A percentile compares a stretch with the other conserved stretches of the same genome.
phyloP scores from a whole-genome alignment of 2,113 vertebrate genomes.

The Ageneiosus marmoratus region DNA sequence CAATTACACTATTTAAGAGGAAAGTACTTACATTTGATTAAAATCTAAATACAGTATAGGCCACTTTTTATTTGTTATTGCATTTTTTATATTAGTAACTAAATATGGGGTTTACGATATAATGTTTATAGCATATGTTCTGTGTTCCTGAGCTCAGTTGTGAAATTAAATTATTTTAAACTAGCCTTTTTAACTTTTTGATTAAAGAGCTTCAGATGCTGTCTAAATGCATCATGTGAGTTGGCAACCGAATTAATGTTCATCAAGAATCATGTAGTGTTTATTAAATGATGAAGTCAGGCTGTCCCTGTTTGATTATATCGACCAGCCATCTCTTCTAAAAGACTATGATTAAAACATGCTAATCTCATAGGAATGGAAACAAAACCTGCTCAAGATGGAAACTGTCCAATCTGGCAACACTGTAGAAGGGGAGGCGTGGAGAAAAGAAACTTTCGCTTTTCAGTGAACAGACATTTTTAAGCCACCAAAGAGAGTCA shows the following conservation, averaged over 20 bases:
- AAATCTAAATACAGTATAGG: background rate
- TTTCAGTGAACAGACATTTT: conserved; percentile 73
- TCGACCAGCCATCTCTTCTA: background rate
- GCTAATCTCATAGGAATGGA: background rate
- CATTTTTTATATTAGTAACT: background rate
- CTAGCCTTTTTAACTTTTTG: background rate
- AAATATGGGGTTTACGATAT: background rate
- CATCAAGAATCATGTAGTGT: background rate
- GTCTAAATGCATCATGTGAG: background rate
- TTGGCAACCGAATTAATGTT: background rate
- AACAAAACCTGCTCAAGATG: background rate
- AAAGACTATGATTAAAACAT: background rate
- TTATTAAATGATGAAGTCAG: background rate
- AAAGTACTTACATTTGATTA: background rate
- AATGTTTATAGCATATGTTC: background rate
- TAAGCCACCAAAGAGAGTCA: conserved; percentile 65
- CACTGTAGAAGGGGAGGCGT: background rate
- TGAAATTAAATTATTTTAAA: too few relatives aligned
- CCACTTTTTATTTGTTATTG: background rate
- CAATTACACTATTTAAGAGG: background rate
- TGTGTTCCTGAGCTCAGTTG: background rate
- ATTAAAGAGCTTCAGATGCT: background rate
- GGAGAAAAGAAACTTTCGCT: conserved; percentile 64
- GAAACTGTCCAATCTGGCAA: background rate
- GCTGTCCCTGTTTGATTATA: background rate